Evolutionary conservation across 2,113 vertebrate genomes (phyloP), one percentile per base, ranked within the genome.

Genomic region (Paradisaea rubra): DNA sequence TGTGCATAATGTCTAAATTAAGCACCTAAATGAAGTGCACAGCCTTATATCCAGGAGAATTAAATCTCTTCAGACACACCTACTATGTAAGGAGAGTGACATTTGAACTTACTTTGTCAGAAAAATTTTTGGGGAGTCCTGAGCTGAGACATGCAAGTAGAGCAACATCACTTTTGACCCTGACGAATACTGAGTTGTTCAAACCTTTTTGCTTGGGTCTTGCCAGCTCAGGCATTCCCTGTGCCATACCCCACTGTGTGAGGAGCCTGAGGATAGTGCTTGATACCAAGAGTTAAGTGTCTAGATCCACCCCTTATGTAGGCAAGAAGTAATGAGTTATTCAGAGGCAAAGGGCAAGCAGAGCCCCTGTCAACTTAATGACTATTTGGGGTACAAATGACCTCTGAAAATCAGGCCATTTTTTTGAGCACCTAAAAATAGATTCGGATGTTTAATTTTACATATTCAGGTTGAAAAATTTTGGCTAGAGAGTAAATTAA

Each of bases 401-500:
- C 74, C 89, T 96, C 88, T 86, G 76, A 91, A 97, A 96, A 96
- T 95, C 88, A 94, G 88, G 88, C 69, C 89, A 88, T 95, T 93
- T 93, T 65, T 86, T 90, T 92, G 76, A 94, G 30, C 22, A 94
- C 41, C 90, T 89, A 96, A 96, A 93, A 89, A 94, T 90, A 94
- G 88, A 95, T 92, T 94, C 24, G 49, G 63, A 95, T 86, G 63
- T 94, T 94, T 96, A 96, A 94, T 97, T 97, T 96, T 96, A 96
- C 87, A 95, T 93, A 95, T 95, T 89, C 93, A 95, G 91, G 91
- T 95, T 95, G 89, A 87, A 92, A 96, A 92, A 93, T 85, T 96
- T 96, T 96, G 91, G 81, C 88, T 94, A 91, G 94, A 93, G 94
- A 94, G 89, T 96, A 96, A 96, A 97, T 94, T 97, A 97, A 97